Evolutionary conservation across 2,113 vertebrate species (phyloP).

Genomic region (Felis chaus): DNA sequence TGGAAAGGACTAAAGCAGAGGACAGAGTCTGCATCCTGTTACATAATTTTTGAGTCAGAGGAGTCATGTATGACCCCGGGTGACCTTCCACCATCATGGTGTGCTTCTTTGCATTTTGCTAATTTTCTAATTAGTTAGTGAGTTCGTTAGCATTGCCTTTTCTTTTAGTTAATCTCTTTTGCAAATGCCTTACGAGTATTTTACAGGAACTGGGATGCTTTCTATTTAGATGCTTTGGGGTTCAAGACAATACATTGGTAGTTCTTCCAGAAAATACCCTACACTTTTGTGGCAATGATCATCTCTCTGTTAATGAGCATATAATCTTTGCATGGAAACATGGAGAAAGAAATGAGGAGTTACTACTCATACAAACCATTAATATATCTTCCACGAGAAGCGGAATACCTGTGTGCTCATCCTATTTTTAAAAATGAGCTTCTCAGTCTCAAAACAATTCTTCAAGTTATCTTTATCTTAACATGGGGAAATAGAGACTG

Average conservation of each 20-base stretch:
- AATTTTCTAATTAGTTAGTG: neutral
- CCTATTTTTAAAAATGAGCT: neutral
- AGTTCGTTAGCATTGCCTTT: neutral
- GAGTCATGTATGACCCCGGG: fast-evolving
- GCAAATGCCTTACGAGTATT: neutral
- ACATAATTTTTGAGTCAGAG: neutral
- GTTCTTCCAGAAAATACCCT: neutral
- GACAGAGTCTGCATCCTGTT: neutral
- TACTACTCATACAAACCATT: neutral
- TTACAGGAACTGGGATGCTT: neutral
- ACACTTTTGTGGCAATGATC: fast-evolving
- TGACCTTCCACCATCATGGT: neutral
- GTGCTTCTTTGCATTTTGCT: neutral
- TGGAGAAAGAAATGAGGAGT: neutral
- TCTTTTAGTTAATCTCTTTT: neutral
- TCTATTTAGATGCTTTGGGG: no score
- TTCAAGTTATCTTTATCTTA: neutral
- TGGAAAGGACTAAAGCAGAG: neutral
- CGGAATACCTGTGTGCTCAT: neutral
- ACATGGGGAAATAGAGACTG: neutral
- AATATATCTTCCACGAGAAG: neutral
- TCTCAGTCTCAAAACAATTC: neutral
- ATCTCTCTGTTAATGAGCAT: neutral
- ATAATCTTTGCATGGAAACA: neutral
- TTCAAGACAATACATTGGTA: neutral